Evolutionary conservation across 2,888 invertebrate species (phyloP).

Genomic region (Charanyca ferruginea): DNA sequence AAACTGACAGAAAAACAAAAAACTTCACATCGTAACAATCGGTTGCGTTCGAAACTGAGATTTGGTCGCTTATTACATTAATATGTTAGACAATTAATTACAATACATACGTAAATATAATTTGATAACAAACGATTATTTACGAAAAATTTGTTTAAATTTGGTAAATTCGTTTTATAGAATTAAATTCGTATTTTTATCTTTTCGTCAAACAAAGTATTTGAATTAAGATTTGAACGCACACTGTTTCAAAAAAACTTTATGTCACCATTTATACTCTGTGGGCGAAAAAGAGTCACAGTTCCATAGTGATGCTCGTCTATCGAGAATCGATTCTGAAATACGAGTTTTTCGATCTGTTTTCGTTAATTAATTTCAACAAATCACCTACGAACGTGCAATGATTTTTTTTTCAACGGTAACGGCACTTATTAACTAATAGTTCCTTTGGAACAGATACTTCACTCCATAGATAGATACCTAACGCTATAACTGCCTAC

Average conservation of each 20-base stretch:
- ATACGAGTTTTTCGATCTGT: fast-evolving
- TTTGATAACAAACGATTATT: fast-evolving
- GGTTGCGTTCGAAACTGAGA: constrained; percentile 49
- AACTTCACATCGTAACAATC: constrained; percentile 66
- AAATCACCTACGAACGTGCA: too few relatives aligned
- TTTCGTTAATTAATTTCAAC: too few relatives aligned
- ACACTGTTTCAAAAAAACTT: constrained; percentile 8
- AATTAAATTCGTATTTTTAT: not conserved
- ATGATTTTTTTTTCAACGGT: too few relatives aligned
- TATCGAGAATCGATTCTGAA: not conserved
- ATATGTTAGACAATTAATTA: not conserved
- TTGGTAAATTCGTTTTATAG: not conserved
- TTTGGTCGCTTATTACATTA: fast-evolving
- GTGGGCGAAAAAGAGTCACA: constrained; percentile 13
- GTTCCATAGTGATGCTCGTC: constrained; percentile 23
- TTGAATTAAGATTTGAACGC: constrained; percentile 32
- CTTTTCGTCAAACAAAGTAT: not conserved
- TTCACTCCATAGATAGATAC: too few relatives aligned
- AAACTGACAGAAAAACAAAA: constrained; percentile 89
- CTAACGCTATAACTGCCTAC: too few relatives aligned
- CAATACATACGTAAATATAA: not conserved
- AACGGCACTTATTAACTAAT: too few relatives aligned
- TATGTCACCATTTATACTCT: constrained; percentile 43
- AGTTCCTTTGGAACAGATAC: too few relatives aligned
- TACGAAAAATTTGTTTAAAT: not conserved